Evolutionary conservation across 2,113 vertebrate species (phyloP), one percentile per base, ranked within the genome.

Genomic region (Anguilla rostrata): DNA sequence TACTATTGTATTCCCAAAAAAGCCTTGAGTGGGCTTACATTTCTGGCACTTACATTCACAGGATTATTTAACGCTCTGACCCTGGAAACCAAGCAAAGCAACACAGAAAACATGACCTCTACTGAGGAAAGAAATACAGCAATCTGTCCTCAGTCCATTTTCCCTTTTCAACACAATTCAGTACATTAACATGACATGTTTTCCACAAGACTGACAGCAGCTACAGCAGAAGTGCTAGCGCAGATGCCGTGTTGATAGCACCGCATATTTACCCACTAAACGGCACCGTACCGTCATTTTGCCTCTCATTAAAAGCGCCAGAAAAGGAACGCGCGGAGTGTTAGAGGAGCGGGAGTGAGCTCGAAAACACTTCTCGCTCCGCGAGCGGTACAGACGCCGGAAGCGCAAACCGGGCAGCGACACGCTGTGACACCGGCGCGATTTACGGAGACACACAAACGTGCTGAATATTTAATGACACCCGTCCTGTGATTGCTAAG

Each of bases 51-150:
- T 80, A 3, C 20, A 20, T 41, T 22, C 18, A 41, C 78, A 41
- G 40, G 39, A 20, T 40, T 39, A 39, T 80, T 80, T 80, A 14
- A 80, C 39, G 41, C 26, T 18, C 15, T 7, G 40, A 41, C 40
- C 34, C 78, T 39, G 40, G 78, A 40, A 16, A 40, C 78, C 78
- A 41, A n/a, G 2, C 78, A 41, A 80, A 41, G 6, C 78, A 80
- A 40, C 49, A 41, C 78, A 39, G 16, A 39, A 80, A 80, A 80
- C 78, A 80, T 40, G 78, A 80, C 78, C 75, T 80, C 78, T 22
- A 40, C 78, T 7, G 40, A 80, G 78, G 39, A 80, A 18, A 80
- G 40, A 39, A 39, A 41, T 40, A 29, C 18, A 3, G 39, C 40
- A 40, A 4, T 16, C 39, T 80, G 20, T 34, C n/a, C 29, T 75